phyloP scores from a whole-genome alignment of 1,140 invertebrate species.

The Papilio dardanus region DNA sequence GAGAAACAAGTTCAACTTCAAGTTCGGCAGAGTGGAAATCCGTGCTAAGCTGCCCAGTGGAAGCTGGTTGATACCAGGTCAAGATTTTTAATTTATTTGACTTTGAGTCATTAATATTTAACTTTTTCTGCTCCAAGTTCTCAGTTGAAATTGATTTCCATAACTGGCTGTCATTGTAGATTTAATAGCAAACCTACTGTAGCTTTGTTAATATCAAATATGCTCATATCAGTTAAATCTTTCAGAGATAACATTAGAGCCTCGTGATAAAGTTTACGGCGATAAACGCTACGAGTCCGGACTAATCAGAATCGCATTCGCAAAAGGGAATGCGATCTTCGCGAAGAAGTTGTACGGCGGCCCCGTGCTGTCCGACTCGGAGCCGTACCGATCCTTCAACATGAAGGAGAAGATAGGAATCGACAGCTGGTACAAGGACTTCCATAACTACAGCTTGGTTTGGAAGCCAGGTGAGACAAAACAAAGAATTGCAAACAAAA shows the following conservation, averaged over 20 bases:
- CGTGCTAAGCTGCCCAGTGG: constrained; percentile 89
- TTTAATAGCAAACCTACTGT: background rate
- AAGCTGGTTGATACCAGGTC: constrained; percentile 91
- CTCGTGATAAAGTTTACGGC: constrained; percentile 81
- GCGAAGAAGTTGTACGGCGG: constrained; percentile 74
- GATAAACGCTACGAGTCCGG: constrained; percentile 80
- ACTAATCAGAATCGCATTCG: constrained; percentile 79
- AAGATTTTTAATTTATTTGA: background rate
- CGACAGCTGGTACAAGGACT: constrained; percentile 84
- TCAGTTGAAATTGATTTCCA: too few relatives aligned
- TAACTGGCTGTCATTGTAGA: too few relatives aligned
- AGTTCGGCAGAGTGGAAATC: constrained; percentile 89
- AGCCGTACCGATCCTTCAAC: constrained; percentile 63
- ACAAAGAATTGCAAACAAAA: too few relatives aligned
- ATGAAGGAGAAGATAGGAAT: constrained; percentile 70
- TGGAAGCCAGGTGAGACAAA: constrained; percentile 83
- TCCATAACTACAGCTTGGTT: constrained; percentile 85
- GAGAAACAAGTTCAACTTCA: constrained; percentile 85
- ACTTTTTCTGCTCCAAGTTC: too few relatives aligned
- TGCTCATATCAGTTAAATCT: constrained; percentile 32
- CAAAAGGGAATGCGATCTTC: constrained; percentile 73
- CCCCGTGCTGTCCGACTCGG: constrained; percentile 65
- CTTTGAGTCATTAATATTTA: too few relatives aligned
- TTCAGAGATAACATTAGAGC: constrained; percentile 84
- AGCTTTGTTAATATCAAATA: background rate